phyloP scores from a whole-genome alignment of 2,113 vertebrate genomes.

The Thunnus thynnus region DNA sequence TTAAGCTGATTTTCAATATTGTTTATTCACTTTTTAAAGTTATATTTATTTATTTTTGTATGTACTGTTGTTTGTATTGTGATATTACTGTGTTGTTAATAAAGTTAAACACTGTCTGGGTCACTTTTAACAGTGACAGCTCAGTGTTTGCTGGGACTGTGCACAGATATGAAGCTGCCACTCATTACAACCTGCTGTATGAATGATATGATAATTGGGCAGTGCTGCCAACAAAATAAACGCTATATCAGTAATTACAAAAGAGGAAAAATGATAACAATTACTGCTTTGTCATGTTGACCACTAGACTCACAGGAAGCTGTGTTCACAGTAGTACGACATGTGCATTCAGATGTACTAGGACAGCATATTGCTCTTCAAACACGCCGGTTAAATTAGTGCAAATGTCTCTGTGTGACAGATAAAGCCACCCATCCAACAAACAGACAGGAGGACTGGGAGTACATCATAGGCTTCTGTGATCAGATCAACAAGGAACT shows the following conservation, averaged over 20 bases:
- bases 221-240: slow-evolving; percentile 19
- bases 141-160: slow-evolving; percentile 7
- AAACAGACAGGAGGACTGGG: slow-evolving; percentile 98
- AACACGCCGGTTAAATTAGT: background rate
- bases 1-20: too few species aligned
- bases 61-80: too few species aligned
- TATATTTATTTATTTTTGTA: too few species aligned
- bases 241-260: background rate
- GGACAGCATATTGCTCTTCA: background rate
- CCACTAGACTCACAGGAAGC: background rate
- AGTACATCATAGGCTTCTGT: slow-evolving; percentile 99
- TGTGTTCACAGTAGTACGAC: background rate
- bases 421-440: slow-evolving; percentile 98
- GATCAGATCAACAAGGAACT: slow-evolving; percentile 99
- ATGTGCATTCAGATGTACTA: background rate
- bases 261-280: slow-evolving; percentile 14
- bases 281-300: slow-evolving; percentile 38
- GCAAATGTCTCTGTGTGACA: slow-evolving; percentile 69
- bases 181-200: background rate
- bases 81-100: too few species aligned
- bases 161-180: background rate
- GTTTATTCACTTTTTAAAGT: too few species aligned
- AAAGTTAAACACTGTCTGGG: background rate
- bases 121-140: slow-evolving; percentile 20
- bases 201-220: slow-evolving; percentile 8